Percentiles rank a stretch among this genome's conserved stretches.
Evolutionary conservation across 2,888 invertebrate species (phyloP).

Genomic region (Prosapia bicincta): DNA sequence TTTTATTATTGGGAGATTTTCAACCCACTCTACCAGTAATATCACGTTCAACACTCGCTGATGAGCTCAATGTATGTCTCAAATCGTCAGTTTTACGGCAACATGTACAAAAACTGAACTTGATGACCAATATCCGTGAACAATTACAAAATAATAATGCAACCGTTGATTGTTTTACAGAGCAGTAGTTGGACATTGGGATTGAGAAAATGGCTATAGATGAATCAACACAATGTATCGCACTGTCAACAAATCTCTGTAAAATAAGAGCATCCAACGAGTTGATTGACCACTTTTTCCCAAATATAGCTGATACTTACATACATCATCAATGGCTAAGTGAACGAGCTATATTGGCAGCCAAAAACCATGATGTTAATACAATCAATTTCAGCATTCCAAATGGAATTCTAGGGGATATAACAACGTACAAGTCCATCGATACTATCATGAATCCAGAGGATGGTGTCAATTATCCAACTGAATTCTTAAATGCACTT

Average conservation of each 20-base stretch:
- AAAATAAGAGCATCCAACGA: slow-evolving; percentile 20
- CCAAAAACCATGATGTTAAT: too few species aligned
- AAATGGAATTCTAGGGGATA: too few species aligned
- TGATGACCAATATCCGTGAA: slow-evolving; percentile 33
- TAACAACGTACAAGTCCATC: too few species aligned
- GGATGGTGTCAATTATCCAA: too few species aligned
- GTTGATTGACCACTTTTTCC: not conserved
- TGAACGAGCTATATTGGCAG: too few species aligned
- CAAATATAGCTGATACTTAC: not conserved
- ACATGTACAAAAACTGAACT: slow-evolving; percentile 26
- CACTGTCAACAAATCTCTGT: slow-evolving; percentile 31
- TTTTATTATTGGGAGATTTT: slow-evolving; percentile 41
- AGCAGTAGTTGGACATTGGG: slow-evolving; percentile 35
- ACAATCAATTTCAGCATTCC: too few species aligned
- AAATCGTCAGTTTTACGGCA: slow-evolving; percentile 34
- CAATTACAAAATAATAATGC: slow-evolving; percentile 31
- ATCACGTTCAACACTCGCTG: slow-evolving; percentile 42
- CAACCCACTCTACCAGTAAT: slow-evolving; percentile 39
- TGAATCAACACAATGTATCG: slow-evolving; percentile 22
- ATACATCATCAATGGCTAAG: not conserved
- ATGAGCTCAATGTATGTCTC: slow-evolving; percentile 48
- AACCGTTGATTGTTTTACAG: slow-evolving; percentile 27
- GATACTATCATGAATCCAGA: too few species aligned
- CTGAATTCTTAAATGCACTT: not conserved
- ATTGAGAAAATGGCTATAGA: slow-evolving; percentile 31